Conservation (phyloP, 2,888 invertebrate species). For the Monoplex corrugatus region DNA sequence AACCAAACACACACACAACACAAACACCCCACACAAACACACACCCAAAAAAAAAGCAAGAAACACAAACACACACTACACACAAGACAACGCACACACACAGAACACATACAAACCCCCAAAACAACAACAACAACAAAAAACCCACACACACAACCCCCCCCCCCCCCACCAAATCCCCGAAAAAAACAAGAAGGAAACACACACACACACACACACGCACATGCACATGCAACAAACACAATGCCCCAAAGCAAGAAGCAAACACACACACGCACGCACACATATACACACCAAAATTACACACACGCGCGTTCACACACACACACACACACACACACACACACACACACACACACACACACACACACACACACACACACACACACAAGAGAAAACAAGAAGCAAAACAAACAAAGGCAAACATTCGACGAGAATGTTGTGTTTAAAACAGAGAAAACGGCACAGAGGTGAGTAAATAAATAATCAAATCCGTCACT, state of each 20-base stretch:
- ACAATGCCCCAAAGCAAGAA: no score
- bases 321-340: conserved; percentile 18
- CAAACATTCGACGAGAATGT: no score
- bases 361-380: conserved; percentile 37
- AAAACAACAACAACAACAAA: neutral
- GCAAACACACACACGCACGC: neutral
- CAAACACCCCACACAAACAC: no score
- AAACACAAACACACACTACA: conserved; percentile 2
- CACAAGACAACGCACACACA: conserved; percentile 17
- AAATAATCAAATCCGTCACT: neutral
- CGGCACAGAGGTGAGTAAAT: neutral
- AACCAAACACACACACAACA: no score
- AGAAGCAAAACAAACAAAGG: neutral
- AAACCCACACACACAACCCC: neutral
- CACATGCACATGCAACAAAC: neutral
- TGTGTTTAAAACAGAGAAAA: neutral
- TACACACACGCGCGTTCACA: neutral
- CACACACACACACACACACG: neutral
- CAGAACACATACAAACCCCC: conserved; percentile 31
- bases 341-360: conserved; percentile 33
- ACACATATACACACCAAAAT: neutral
- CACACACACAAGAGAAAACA: neutral
- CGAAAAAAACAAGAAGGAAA: no score
- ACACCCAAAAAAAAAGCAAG: no score
- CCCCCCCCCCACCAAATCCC: no score